Evolutionary conservation across 1,140 invertebrate species (phyloP).

Genomic region (Dreissena rostriformis): DNA sequence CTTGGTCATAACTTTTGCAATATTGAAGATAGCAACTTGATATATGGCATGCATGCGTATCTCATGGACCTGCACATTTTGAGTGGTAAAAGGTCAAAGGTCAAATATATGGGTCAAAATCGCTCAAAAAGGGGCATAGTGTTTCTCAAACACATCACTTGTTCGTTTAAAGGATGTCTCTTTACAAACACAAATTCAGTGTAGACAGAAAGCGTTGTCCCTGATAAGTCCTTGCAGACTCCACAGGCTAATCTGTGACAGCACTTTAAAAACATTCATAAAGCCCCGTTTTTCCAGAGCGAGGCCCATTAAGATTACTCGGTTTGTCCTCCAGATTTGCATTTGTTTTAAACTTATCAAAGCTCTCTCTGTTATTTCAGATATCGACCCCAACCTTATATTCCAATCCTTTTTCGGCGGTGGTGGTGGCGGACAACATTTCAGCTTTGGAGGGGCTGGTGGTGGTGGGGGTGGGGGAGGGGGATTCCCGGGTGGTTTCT

Average conservation of each 20-base stretch:
- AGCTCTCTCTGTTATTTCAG: slow-evolving; percentile 82
- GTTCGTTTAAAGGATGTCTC: no score
- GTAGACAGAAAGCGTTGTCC: not conserved
- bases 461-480: slow-evolving; percentile 52
- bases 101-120: no score
- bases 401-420: slow-evolving; percentile 90
- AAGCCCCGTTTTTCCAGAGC: no score
- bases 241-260: not conserved
- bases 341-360: not conserved
- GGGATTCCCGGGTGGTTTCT: slow-evolving; percentile 83
- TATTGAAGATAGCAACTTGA: no score
- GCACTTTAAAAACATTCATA: not conserved
- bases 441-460: slow-evolving; percentile 21
- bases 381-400: slow-evolving; percentile 89
- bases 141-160: no score
- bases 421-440: slow-evolving; percentile 54
- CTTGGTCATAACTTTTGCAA: no score
- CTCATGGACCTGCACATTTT: no score
- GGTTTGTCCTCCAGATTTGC: not conserved
- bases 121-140: no score
- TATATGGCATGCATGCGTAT: no score
- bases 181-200: not conserved
- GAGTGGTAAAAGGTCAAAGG: no score
- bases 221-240: not conserved
- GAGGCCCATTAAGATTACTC: not conserved